Conservation (phyloP, 2,113 vertebrate species). For the Hydrochoerus hydrochaeris region DNA sequence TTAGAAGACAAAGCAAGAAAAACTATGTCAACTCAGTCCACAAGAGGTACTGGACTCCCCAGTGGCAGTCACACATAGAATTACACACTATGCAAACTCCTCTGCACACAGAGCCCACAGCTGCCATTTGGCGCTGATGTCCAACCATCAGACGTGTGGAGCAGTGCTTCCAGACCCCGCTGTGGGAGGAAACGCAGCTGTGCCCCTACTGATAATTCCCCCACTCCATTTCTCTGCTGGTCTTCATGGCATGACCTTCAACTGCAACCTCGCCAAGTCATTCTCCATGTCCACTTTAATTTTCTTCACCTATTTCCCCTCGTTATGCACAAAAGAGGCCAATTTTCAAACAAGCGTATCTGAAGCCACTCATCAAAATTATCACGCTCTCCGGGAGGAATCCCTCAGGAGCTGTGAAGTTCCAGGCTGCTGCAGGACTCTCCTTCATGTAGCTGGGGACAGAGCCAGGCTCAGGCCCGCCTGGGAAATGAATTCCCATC, state of each 20-base stretch:
- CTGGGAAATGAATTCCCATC: neutral
- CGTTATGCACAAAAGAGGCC: neutral
- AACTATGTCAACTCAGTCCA: neutral
- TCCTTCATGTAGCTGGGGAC: neutral
- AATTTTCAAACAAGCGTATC: neutral
- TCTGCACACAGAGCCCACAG: neutral
- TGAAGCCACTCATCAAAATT: neutral
- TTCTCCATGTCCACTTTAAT: neutral
- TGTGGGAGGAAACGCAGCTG: neutral
- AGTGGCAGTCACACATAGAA: neutral
- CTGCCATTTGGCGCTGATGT: neutral
- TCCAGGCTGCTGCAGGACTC: neutral
- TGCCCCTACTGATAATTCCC: neutral
- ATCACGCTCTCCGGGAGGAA: neutral
- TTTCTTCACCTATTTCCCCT: neutral
- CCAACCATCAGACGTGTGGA: neutral
- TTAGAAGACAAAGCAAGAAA: neutral
- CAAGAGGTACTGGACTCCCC: neutral
- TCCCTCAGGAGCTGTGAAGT: neutral
- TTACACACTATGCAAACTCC: neutral
- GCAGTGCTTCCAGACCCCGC: neutral
- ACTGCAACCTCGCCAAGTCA: neutral
- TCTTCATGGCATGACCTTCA: neutral
- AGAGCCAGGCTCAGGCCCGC: neutral
- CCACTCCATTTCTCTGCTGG: neutral